These are phyloP conservation scores for Strigops habroptila DNA, from an alignment of 2,113 vertebrate species.

Conservation along the genomic window DNA sequence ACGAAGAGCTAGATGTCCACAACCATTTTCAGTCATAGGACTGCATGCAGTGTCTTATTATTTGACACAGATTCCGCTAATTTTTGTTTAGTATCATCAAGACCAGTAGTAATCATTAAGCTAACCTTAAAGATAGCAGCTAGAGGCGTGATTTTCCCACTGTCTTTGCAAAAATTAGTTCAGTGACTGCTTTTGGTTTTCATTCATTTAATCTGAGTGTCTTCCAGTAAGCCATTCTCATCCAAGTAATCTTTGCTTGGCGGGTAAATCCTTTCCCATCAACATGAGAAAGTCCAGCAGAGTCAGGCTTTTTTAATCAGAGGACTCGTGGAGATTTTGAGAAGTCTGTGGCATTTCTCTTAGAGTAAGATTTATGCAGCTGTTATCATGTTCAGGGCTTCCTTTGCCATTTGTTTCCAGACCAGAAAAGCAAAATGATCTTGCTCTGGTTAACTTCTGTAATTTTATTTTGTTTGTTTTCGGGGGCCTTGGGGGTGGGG, in stretches of 20 bases:
- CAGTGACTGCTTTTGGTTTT: constrained; percentile 4
- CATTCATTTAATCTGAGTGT: neutral
- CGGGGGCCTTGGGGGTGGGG: neutral
- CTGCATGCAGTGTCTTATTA: neutral
- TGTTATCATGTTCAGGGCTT: neutral
- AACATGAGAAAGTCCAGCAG: neutral
- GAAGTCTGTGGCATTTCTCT: neutral
- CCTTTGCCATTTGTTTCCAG: neutral
- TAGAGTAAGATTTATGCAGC: neutral
- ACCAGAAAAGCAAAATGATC: neutral
- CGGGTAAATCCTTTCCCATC: neutral
- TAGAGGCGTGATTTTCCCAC: neutral
- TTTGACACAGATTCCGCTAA: constrained; percentile 23
- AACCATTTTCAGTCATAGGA: neutral
- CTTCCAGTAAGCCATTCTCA: neutral
- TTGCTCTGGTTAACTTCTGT: neutral
- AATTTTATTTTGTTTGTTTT: too few species aligned
- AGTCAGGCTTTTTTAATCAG: neutral
- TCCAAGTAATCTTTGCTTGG: neutral
- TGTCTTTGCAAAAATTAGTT: constrained; percentile 40
- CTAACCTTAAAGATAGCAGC: constrained; percentile 34
- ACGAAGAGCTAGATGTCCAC: neutral
- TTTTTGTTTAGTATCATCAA: neutral
- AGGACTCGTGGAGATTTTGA: constrained; percentile 6
- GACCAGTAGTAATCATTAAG: constrained; percentile 56